Conservation (phyloP, 1,140 invertebrate species). For the Zaprionus taronus region DNA sequence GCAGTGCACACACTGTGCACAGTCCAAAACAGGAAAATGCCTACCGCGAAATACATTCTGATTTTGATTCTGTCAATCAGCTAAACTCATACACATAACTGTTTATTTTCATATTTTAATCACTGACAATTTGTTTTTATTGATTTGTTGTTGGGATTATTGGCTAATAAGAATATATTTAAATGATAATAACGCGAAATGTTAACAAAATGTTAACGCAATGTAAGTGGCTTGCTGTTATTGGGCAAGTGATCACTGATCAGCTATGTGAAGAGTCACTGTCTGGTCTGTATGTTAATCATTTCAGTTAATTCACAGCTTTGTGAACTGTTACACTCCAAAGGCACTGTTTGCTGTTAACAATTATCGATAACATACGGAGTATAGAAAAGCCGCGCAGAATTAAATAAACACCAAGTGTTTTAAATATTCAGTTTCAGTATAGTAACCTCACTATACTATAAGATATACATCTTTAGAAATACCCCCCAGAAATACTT, state of each 20-base stretch:
- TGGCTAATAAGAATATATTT: conserved; percentile 3
- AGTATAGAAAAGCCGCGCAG: background rate
- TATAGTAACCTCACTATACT: too few species aligned
- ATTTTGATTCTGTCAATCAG: background rate
- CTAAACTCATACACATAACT: background rate
- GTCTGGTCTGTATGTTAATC: too few species aligned
- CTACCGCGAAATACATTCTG: background rate
- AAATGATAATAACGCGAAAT: background rate
- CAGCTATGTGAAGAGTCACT: background rate
- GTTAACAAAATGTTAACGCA: conserved; percentile 21
- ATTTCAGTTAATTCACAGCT: background rate
- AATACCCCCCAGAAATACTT: background rate
- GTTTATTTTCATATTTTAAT: background rate
- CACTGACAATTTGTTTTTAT: background rate
- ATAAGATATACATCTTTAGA: too few species aligned
- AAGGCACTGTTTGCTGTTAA: background rate
- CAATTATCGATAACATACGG: background rate
- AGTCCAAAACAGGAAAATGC: background rate
- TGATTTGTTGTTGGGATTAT: background rate
- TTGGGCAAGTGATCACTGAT: background rate
- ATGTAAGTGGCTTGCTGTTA: background rate
- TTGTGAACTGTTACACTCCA: background rate
- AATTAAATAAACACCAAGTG: background rate
- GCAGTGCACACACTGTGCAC: conserved; percentile 1
- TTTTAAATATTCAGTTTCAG: background rate